These are phyloP conservation scores for Halictus rubicundus DNA, from an alignment of 1,140 invertebrate species.

Conservation along the genomic window DNA sequence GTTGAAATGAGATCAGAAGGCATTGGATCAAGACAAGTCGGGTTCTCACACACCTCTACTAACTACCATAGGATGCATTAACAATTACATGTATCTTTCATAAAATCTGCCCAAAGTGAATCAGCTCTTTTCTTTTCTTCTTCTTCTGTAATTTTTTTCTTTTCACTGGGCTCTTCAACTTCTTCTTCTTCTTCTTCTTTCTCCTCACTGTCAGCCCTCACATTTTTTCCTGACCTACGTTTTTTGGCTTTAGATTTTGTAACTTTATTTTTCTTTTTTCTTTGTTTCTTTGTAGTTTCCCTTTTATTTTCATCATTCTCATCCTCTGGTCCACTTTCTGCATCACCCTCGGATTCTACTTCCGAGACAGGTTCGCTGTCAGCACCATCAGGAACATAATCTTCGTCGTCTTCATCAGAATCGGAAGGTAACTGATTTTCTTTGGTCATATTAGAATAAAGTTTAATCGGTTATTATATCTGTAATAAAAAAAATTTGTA, in stretches of 20 bases:
- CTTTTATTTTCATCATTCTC: conserved; percentile 71
- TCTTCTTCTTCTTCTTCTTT: conserved; percentile 52
- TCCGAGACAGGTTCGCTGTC: conserved; percentile 71
- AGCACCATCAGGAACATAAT: conserved; percentile 73
- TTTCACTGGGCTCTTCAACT: conserved; percentile 41
- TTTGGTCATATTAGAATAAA: conserved; percentile 51
- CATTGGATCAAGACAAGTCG: no score
- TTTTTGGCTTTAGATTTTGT: conserved; percentile 37
- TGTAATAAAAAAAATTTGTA: conserved; percentile 4
- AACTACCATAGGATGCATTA: background rate
- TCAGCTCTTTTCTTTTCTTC: conserved; percentile 86
- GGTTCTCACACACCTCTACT: no score
- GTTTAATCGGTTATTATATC: background rate
- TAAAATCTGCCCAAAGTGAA: conserved; percentile 88
- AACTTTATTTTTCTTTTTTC: conserved; percentile 38
- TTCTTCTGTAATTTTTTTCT: conserved; percentile 76
- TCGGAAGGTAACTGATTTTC: conserved; percentile 70
- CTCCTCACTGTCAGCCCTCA: conserved; percentile 25
- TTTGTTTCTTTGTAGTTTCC: conserved; percentile 41
- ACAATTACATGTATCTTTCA: conserved; percentile 84
- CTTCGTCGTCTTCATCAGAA: conserved; percentile 76
- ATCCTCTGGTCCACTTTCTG: conserved; percentile 69
- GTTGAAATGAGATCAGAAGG: no score
- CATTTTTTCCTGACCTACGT: conserved; percentile 20
- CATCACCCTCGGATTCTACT: conserved; percentile 72